phyloP scores from a whole-genome alignment of 2,113 vertebrate genomes.

The Apodemus sylvaticus region DNA sequence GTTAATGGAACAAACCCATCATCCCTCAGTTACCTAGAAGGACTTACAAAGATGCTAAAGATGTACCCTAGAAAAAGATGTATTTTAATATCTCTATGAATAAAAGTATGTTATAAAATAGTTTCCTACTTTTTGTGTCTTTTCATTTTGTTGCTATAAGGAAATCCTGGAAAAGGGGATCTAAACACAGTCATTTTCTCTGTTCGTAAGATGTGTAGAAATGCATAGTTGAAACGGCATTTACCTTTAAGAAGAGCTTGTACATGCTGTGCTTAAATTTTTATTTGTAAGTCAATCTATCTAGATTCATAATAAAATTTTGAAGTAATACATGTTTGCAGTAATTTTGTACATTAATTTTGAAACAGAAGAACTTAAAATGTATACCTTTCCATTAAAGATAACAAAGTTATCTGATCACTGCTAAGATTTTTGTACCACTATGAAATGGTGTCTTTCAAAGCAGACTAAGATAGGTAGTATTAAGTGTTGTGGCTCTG shows the following conservation, averaged over 20 bases:
- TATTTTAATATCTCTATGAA: background rate
- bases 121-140: background rate
- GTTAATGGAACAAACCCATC: background rate
- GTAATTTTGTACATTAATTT: background rate
- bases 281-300: background rate
- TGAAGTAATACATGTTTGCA: background rate
- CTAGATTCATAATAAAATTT: background rate
- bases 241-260: background rate
- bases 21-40: background rate
- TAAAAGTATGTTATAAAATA: background rate
- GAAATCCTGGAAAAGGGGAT: background rate
- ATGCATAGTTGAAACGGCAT: background rate
- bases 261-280: background rate
- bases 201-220: background rate
- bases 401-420: too few relatives aligned
- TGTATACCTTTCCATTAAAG: background rate
- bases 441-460: background rate
- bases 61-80: background rate
- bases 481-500: background rate
- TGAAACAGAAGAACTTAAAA: background rate
- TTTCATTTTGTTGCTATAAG: background rate
- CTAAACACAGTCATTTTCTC: background rate
- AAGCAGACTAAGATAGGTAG: background rate
- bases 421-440: background rate
- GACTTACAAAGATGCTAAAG: background rate